Evolutionary conservation across 2,113 vertebrate genomes (phyloP), one percentile per base, ranked within the genome.

Genomic region (Geococcyx californianus): DNA sequence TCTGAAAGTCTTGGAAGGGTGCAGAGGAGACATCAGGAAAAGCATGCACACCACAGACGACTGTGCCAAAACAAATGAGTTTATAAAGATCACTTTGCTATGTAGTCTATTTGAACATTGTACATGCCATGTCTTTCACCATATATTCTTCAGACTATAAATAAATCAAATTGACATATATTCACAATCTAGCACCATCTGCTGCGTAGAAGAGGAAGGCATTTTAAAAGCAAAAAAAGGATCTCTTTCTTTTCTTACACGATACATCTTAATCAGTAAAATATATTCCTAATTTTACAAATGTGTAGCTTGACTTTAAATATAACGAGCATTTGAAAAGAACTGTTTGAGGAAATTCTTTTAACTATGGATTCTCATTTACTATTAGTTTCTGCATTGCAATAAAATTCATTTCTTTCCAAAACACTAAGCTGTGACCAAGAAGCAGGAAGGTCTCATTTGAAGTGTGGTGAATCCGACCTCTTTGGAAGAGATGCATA

Each of bases 101-200:
- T 70, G 83, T 60, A 87, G 91, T 91, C 90, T 94, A 40, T 94
- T 63, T 87, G 83, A 95, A 94, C 91, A 83, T 40, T 66, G 69
- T 87, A 94, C 87, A 77, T 89, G 79, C 77, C 93, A 93, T 58
- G 81, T 95, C 96, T 96, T 94, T 89, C 93, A 96, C 78, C 2
- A 0, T 84, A 80, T 55, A 89, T 90, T 96, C 91, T 77, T 80
- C 87, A 96, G 77, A 64, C 64, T 84, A 90, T 34, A 95, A 93
- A 93, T 93, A 96, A 96, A 96, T 94, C 92, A 95, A 92, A 96
- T 91, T 97, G 96, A 94, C 93, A 94, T 60, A 90, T 96, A 94
- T 94, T 97, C 97, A 97, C 93, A 95, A 83, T 92, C 95, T 93
- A 97, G 96, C 93, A 96, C 96, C 96, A 97, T 97, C 96, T 97